Conservation (phyloP, 2,888 invertebrate species). For the Chrysolina haemoptera region DNA sequence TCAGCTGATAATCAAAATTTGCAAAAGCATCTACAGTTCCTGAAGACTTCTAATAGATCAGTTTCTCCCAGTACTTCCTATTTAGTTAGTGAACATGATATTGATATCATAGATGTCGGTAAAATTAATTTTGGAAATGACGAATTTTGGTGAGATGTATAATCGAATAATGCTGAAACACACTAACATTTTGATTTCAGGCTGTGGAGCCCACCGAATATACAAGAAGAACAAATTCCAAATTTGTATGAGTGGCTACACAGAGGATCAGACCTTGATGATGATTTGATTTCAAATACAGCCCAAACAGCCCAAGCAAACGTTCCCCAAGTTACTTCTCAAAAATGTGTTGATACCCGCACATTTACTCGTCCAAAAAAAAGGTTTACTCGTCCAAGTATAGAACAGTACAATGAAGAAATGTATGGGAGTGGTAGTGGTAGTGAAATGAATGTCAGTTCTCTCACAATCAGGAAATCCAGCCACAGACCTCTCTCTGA, state of each 20-base stretch:
- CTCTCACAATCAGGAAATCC: slow-evolving; percentile 18
- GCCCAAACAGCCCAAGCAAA: not conserved
- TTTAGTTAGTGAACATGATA: slow-evolving; percentile 29
- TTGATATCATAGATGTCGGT: slow-evolving; percentile 73
- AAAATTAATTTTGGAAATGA: slow-evolving; percentile 73
- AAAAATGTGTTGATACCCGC: slow-evolving; percentile 77
- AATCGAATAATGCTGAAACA: not conserved
- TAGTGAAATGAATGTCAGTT: slow-evolving; percentile 39
- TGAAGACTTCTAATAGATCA: slow-evolving; percentile 38
- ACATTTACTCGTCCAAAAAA: slow-evolving; percentile 81
- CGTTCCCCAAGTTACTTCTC: slow-evolving; percentile 19
- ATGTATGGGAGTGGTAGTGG: slow-evolving; percentile 51
- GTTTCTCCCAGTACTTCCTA: slow-evolving; percentile 28
- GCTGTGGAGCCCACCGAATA: slow-evolving; percentile 45
- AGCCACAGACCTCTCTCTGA: slow-evolving; percentile 25
- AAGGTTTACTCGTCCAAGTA: slow-evolving; percentile 74
- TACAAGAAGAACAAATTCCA: slow-evolving; percentile 32
- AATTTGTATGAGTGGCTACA: slow-evolving; percentile 49
- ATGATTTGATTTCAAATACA: slow-evolving; percentile 3
- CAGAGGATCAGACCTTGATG: not conserved
- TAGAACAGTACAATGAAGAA: slow-evolving; percentile 70
- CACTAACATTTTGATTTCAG: slow-evolving; percentile 39
- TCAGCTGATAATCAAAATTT: slow-evolving; percentile 60
- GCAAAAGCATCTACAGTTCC: slow-evolving; percentile 51
- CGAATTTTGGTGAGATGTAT: slow-evolving; percentile 74